phyloP scores from a whole-genome alignment of 2,888 invertebrate genomes.

The Petrolisthes cinctipes region DNA sequence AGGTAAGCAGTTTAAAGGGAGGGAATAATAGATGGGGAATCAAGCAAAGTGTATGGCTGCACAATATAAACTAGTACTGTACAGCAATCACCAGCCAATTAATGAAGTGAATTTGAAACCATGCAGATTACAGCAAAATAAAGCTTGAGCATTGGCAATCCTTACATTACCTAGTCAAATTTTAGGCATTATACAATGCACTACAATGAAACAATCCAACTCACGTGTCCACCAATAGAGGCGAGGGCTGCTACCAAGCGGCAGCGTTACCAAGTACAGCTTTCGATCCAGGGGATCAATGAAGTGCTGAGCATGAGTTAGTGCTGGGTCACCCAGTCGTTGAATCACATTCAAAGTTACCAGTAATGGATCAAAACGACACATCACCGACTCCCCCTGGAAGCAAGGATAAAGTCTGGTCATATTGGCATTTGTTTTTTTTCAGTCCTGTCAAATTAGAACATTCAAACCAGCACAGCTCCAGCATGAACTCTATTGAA shows the following conservation, averaged over 20 bases:
- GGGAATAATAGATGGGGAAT: too few relatives aligned
- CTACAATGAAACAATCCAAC: not conserved
- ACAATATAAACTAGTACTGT: too few relatives aligned
- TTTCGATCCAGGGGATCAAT: constrained; percentile 36
- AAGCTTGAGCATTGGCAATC: not conserved
- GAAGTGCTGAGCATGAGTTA: constrained; percentile 22
- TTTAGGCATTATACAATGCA: not conserved
- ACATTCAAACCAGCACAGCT: not conserved
- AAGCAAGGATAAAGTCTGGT: not conserved
- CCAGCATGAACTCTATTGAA: too few relatives aligned
- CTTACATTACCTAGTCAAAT: not conserved
- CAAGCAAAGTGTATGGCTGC: too few relatives aligned
- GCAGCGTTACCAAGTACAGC: constrained; percentile 24
- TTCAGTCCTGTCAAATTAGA: not conserved
- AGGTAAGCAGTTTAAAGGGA: too few relatives aligned
- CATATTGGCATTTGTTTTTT: not conserved
- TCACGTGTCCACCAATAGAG: constrained; percentile 38
- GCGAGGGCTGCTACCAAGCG: not conserved
- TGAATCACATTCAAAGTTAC: constrained; percentile 24
- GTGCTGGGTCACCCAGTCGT: constrained; percentile 18
- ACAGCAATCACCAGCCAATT: too few relatives aligned
- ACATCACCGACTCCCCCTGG: constrained; percentile 33
- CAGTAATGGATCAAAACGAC: constrained; percentile 27
- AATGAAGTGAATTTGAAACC: too few relatives aligned
- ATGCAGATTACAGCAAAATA: too few relatives aligned